Conservation (phyloP, 1,140 invertebrate species). For the Papilio dardanus region DNA sequence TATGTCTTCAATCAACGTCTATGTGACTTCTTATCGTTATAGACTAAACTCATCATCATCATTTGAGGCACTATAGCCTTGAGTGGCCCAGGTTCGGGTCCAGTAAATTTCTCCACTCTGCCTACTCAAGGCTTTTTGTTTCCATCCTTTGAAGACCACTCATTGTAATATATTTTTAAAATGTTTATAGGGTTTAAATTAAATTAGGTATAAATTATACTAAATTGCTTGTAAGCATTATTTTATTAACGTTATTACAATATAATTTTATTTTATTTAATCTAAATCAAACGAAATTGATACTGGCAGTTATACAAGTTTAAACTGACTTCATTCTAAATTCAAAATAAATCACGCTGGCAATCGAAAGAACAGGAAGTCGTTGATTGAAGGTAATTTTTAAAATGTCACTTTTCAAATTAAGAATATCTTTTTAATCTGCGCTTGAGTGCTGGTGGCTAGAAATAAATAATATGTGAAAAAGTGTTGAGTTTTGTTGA, state of each 20-base stretch:
- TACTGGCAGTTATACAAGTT: neutral
- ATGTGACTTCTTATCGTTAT: neutral
- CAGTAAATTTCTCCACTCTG: too few species aligned
- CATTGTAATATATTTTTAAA: too few species aligned
- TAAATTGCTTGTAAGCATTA: too few species aligned
- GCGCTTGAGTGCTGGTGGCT: neutral
- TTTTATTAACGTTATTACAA: too few species aligned
- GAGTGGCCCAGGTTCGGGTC: too few species aligned
- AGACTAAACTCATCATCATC: neutral
- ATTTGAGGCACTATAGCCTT: too few species aligned
- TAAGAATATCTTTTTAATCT: slow-evolving; percentile 18
- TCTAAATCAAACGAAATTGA: neutral
- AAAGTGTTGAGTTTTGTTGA: slow-evolving; percentile 18
- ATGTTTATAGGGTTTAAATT: too few species aligned
- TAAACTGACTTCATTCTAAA: neutral
- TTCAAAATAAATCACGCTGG: slow-evolving; percentile 2
- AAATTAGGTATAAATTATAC: too few species aligned
- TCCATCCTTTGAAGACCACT: too few species aligned
- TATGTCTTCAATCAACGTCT: neutral
- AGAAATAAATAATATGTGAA: slow-evolving; percentile 15
- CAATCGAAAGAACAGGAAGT: slow-evolving; percentile 1
- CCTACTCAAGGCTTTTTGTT: too few species aligned
- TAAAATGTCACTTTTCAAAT: slow-evolving; percentile 13
- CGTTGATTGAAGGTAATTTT: slow-evolving; percentile 15
- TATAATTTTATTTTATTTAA: neutral